These are phyloP conservation scores for Tyrannus savana DNA, from an alignment of 2,113 vertebrate genomes.

Conservation along the genomic window DNA sequence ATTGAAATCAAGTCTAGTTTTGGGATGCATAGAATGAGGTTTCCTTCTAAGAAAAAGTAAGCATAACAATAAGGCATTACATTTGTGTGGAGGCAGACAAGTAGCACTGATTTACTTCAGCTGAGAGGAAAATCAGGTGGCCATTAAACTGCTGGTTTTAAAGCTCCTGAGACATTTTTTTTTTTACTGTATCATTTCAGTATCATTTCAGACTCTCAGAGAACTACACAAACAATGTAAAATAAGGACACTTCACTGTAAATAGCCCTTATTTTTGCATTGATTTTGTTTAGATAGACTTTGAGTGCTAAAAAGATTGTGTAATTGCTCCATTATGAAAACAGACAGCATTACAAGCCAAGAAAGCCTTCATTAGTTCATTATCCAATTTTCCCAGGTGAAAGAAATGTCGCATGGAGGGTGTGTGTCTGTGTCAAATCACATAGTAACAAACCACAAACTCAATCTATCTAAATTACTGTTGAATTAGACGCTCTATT, in stretches of 20 bases:
- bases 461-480: slow-evolving; percentile 30
- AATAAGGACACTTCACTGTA: neutral
- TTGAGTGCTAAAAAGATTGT: neutral
- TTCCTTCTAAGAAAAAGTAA: neutral
- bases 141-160: neutral
- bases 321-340: slow-evolving; percentile 48
- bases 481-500: slow-evolving; percentile 10
- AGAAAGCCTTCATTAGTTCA: slow-evolving; percentile 63
- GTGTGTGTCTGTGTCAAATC: slow-evolving; percentile 44
- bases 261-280: neutral
- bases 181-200: neutral
- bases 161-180: neutral
- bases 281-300: slow-evolving; percentile 16
- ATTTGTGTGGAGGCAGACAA: neutral
- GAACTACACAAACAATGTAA: neutral
- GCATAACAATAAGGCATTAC: neutral
- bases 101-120: neutral
- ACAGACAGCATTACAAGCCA: slow-evolving; percentile 8
- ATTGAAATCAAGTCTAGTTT: neutral
- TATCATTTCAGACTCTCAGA: neutral
- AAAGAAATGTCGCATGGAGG: slow-evolving; percentile 27
- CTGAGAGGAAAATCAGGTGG: neutral
- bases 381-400: slow-evolving; percentile 58
- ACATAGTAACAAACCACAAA: slow-evolving; percentile 34
- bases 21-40: neutral